phyloP scores from a whole-genome alignment of 2,888 invertebrate species.

The Ceramica pisi region DNA sequence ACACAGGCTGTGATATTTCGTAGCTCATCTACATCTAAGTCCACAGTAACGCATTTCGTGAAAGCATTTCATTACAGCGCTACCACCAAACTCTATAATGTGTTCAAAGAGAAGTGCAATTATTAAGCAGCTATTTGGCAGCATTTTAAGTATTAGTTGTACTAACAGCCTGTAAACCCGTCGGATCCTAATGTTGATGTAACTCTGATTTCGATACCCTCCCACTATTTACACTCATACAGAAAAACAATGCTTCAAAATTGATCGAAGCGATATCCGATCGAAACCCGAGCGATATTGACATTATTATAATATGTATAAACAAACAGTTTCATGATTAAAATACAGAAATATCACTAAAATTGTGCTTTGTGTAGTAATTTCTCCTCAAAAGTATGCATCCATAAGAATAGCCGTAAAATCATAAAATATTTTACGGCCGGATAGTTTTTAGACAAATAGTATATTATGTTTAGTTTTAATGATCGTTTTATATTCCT shows the following conservation, averaged over 20 bases:
- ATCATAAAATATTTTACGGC: constrained; percentile 53
- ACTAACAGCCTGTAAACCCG: constrained; percentile 10
- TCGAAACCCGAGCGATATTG: background rate
- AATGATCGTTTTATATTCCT: constrained; percentile 83
- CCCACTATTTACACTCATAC: background rate
- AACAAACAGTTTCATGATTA: background rate
- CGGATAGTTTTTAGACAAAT: constrained; percentile 70
- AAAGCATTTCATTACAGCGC: constrained; percentile 47
- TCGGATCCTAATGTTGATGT: background rate
- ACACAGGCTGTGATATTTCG: constrained; percentile 12
- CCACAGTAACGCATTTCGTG: constrained; percentile 34
- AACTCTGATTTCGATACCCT: background rate
- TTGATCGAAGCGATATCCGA: background rate
- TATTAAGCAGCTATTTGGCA: constrained; percentile 58
- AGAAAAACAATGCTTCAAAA: background rate
- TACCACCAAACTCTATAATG: constrained; percentile 55
- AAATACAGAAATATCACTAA: constrained; percentile 1
- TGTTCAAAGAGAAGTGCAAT: constrained; percentile 57
- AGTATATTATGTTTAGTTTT: constrained; percentile 73
- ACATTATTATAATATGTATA: background rate
- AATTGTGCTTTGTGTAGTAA: constrained; percentile 48
- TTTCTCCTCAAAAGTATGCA: constrained; percentile 30
- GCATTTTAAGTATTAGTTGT: constrained; percentile 54
- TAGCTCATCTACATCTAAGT: background rate
- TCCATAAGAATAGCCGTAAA: constrained; percentile 45